A percentile compares a stretch with the other conserved stretches of the same genome.
phyloP scores from a whole-genome alignment of 2,113 vertebrate species.

The Mastomys natalensis region DNA sequence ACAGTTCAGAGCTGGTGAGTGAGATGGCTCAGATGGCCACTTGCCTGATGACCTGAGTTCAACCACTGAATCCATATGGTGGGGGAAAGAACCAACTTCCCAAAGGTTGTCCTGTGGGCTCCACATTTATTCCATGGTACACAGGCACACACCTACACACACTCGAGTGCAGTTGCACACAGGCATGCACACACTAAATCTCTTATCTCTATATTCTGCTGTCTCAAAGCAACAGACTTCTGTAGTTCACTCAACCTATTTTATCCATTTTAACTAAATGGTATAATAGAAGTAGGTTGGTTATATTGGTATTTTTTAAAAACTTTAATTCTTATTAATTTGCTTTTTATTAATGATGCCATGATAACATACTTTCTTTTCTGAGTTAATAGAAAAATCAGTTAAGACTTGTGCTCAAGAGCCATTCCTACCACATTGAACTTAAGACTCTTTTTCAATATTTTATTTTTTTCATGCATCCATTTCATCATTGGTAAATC shows the following conservation, averaged over 20 bases:
- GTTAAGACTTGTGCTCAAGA: not conserved
- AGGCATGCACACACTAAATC: not conserved
- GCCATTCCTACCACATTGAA: not conserved
- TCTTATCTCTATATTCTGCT: not conserved
- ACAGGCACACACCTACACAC: not conserved
- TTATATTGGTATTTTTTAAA: conserved; percentile 1
- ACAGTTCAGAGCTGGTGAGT: not conserved
- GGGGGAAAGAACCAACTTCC: not conserved
- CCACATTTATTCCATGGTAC: not conserved
- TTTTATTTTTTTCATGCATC: not conserved
- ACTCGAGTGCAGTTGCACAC: not conserved
- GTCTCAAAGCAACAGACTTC: not conserved
- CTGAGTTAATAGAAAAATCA: not conserved
- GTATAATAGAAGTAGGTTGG: not conserved
- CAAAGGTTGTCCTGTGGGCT: not conserved
- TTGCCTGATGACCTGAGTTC: not conserved
- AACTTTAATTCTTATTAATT: conserved; percentile 44
- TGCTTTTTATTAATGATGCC: conserved; percentile 12
- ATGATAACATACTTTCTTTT: not conserved
- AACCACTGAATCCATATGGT: not conserved
- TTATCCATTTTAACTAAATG: conserved; percentile 41
- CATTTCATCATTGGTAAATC: conserved; percentile 28
- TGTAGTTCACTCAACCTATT: not conserved
- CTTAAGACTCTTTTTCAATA: not conserved
- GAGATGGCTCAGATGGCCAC: not conserved